Conservation (phyloP, 2,888 invertebrate species). For the Meghimatium bilineatum region DNA sequence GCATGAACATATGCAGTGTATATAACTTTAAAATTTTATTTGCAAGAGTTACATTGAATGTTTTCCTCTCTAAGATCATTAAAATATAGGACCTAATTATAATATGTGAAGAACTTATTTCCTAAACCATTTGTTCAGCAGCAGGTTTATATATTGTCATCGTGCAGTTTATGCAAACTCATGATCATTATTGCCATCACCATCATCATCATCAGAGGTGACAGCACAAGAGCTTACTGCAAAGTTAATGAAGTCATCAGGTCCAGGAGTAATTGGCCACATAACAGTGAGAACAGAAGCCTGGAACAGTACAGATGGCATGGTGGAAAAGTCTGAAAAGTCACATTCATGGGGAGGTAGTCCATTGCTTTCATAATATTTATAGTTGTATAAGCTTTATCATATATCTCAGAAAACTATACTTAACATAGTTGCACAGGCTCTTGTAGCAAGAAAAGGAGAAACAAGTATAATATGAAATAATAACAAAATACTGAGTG, state of each 20-base stretch:
- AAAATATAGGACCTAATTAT: not conserved
- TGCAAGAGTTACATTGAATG: not conserved
- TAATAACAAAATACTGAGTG: too few species aligned
- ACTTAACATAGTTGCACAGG: too few species aligned
- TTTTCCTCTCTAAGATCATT: not conserved
- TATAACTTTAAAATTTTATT: not conserved
- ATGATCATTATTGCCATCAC: slow-evolving; percentile 26
- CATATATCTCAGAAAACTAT: too few species aligned
- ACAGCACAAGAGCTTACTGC: slow-evolving; percentile 62
- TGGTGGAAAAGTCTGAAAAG: slow-evolving; percentile 66
- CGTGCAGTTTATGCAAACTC: not conserved
- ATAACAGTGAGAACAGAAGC: slow-evolving; percentile 71
- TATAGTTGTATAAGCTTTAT: not conserved
- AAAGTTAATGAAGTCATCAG: slow-evolving; percentile 60
- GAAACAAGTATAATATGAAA: too few species aligned
- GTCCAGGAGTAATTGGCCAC: slow-evolving; percentile 64
- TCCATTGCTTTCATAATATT: slow-evolving; percentile 29
- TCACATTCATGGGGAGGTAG: slow-evolving; percentile 74
- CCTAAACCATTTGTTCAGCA: not conserved
- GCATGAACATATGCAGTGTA: slow-evolving; percentile 6
- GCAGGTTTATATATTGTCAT: too few species aligned
- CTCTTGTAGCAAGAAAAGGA: too few species aligned
- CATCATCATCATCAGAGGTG: slow-evolving; percentile 56
- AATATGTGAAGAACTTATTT: not conserved
- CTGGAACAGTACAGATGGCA: slow-evolving; percentile 71